A percentile compares a stretch with the other conserved stretches of the same genome.
phyloP scores from a whole-genome alignment of 2,797 vertebrate species.

The Dicrostonyx torquatus region DNA sequence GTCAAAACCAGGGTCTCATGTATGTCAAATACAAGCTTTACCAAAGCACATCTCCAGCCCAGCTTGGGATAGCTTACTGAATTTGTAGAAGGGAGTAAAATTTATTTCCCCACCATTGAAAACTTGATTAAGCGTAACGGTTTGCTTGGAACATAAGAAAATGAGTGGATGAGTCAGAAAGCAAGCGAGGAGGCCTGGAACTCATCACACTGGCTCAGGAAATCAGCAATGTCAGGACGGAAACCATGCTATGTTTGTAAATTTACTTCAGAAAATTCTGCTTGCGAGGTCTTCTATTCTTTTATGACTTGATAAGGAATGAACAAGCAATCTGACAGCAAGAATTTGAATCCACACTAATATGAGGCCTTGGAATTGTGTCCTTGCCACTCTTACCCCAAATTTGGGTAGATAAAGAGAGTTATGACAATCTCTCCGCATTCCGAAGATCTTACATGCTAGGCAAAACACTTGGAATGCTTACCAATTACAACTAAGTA shows the following conservation, averaged over 20 bases:
- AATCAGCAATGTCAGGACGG: not conserved
- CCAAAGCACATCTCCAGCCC: too few relatives aligned
- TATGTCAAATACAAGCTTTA: not conserved
- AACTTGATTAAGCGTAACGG: not conserved
- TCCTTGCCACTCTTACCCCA: not conserved
- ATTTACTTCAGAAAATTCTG: not conserved
- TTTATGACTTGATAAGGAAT: not conserved
- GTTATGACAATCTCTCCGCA: not conserved
- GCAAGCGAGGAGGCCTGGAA: not conserved
- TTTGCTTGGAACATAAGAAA: not conserved
- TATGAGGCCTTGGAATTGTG: not conserved
- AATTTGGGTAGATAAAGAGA: not conserved
- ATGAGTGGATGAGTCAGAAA: not conserved
- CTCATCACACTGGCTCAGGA: not conserved
- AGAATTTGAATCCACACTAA: not conserved
- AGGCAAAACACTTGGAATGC: conserved; percentile 11
- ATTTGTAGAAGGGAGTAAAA: not conserved
- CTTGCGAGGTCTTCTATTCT: not conserved
- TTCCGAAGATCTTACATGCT: not conserved
- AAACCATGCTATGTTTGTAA: not conserved
- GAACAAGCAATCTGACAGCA: not conserved
- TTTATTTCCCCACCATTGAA: not conserved
- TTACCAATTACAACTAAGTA: not conserved
- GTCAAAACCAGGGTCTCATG: not conserved
- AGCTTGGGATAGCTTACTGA: not conserved